Base-by-base conservation (phyloP, 2,797 vertebrate species). In the Champsocephalus gunnari region DNA sequence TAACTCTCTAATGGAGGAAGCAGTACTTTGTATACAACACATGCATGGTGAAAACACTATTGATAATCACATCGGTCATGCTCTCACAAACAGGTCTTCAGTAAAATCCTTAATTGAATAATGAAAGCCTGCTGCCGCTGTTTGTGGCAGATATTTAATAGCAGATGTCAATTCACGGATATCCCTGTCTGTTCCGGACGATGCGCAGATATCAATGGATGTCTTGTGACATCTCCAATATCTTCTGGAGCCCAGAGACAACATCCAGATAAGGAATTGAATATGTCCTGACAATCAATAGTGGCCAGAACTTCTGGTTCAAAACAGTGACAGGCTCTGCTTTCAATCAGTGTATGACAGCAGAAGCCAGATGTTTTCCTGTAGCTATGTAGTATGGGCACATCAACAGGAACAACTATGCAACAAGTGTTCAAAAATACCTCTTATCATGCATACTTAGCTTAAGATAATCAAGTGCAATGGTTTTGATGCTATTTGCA, bases 191-290 rank as follows among this genome's bases (percentile, higher is more conserved):
- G 58, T 75, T 75, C 70, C 55, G 71, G 75, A 88, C 79, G 66
- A 76, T 80, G 73, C n/a, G 19, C 80, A 80, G 80, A 89, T 77
- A 76, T 85, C 58, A 87, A 73, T n/a, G 28, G 72, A 89, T 53
- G 78, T 82, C 78, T 70, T 73, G 88, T 87, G 84, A 90, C 85
- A 89, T 91, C 79, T 79, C 77, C 87, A 66, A 88, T 90, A 90
- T 80, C 76, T 80, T 75, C 55, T 72, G 55, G 80, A 80, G 66
- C 68, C 45, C 71, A 45, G 60, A 76, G 80, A 84, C 75, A 65
- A 80, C 55, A 68, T 82, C 77, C 75, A 73, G 83, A 83, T 70
- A 66, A 70, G 56, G 48, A 57, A 64, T 64, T 88, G 71, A 75
- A 85, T 84, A 79, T 51, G 60, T 59, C 69, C 58, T 48, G 75